A percentile compares a stretch with the other conserved stretches of the same genome.
Evolutionary conservation across 1,140 invertebrate genomes (phyloP).

Genomic region (Brachionus rubens): DNA sequence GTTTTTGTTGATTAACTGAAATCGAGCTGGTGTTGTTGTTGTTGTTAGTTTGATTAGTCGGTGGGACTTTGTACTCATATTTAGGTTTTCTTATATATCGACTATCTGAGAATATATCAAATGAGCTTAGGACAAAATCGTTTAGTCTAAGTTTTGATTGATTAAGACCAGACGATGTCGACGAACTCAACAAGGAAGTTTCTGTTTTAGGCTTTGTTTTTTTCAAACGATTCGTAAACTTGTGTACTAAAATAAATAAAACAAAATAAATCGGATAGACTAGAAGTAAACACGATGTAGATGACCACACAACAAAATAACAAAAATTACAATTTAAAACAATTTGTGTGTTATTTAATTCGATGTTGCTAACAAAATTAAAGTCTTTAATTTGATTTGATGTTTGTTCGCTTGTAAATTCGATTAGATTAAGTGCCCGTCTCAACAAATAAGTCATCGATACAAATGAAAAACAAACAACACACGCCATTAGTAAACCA

Average conservation of each 20-base stretch:
- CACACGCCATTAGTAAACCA: background rate
- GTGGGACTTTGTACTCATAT: background rate
- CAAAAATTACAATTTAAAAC: conserved; percentile 35
- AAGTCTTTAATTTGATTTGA: background rate
- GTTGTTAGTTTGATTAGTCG: background rate
- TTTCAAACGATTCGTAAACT: background rate
- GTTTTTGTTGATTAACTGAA: background rate
- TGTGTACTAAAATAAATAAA: background rate
- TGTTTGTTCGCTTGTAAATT: background rate
- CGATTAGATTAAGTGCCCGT: background rate
- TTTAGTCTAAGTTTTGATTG: background rate
- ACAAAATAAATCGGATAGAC: conserved; percentile 44
- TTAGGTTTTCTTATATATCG: background rate
- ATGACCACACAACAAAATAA: conserved; percentile 40
- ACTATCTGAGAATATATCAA: conserved; percentile 20
- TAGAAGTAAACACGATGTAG: conserved; percentile 22
- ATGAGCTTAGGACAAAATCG: conserved; percentile 10
- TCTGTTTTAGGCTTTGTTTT: background rate
- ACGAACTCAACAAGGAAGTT: background rate
- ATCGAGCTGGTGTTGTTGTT: background rate
- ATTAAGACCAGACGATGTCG: background rate
- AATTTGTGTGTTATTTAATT: background rate
- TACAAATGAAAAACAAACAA: conserved; percentile 13
- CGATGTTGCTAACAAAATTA: background rate
- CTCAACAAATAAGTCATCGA: background rate